A percentile compares a stretch with the other conserved stretches of the same genome.
Conservation (phyloP, 2,113 vertebrate species). For the Megaceryle maxima region DNA sequence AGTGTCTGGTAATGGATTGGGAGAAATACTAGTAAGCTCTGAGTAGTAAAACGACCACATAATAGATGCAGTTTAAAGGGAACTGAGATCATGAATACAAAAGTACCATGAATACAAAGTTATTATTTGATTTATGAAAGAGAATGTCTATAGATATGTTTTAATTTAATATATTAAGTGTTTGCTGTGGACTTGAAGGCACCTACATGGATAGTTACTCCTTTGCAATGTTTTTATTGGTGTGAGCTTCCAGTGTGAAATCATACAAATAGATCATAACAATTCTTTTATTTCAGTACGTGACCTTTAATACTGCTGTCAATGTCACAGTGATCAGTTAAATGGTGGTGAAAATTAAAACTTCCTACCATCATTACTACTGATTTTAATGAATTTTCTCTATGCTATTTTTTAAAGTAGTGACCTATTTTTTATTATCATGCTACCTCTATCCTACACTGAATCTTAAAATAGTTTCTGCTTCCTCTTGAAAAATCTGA, state of each 20-base stretch:
- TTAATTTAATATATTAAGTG: neutral
- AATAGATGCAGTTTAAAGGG: neutral
- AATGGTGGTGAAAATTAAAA: neutral
- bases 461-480: neutral
- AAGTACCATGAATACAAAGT: neutral
- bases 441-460: neutral
- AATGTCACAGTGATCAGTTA: neutral
- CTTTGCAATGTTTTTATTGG: neutral
- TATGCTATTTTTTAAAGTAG: neutral
- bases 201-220: neutral
- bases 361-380: neutral
- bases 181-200: neutral
- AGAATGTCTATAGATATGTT: neutral
- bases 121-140: neutral
- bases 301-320: neutral
- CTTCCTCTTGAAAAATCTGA: slow-evolving; percentile 13
- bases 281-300: neutral
- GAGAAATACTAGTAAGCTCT: neutral
- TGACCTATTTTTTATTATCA: neutral
- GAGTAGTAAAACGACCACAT: neutral
- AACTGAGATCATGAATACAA: neutral
- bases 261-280: neutral
- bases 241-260: neutral
- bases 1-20: neutral
- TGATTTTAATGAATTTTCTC: neutral